A percentile compares a stretch with the other conserved stretches of the same genome.
Conservation (phyloP, 1,140 invertebrate genomes). For the Spodoptera frugiperda region DNA sequence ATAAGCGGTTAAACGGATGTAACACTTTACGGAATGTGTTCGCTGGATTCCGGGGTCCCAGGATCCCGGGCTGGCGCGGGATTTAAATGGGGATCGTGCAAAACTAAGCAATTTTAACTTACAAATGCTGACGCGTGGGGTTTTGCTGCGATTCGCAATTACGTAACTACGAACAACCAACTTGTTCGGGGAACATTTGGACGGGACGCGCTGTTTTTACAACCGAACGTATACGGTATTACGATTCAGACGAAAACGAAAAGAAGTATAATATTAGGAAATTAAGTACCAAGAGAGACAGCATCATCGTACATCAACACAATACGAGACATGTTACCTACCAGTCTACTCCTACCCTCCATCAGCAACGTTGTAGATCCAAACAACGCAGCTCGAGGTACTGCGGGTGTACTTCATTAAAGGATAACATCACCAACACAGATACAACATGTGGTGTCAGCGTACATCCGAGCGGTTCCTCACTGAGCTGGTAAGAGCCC, state of each 20-base stretch:
- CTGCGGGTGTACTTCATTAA: no score
- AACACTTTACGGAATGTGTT: conserved; percentile 29
- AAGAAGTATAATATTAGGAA: no score
- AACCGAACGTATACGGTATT: no score
- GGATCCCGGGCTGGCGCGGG: conserved; percentile 15
- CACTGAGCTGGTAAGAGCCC: not conserved
- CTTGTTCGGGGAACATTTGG: conserved; percentile 14
- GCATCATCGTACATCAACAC: no score
- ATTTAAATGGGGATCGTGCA: conserved; percentile 29
- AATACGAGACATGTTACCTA: no score
- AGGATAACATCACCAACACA: no score
- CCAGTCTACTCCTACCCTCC: no score
- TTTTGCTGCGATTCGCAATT: conserved; percentile 20
- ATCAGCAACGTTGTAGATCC: no score
- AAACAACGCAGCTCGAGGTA: no score
- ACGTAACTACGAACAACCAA: conserved; percentile 3
- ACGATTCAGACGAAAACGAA: no score
- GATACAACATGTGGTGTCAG: not conserved
- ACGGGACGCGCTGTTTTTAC: not conserved
- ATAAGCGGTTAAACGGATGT: conserved; percentile 30
- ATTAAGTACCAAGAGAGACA: no score
- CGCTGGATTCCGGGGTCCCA: conserved; percentile 11
- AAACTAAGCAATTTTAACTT: conserved; percentile 36
- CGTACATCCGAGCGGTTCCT: not conserved
- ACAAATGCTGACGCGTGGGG: conserved; percentile 10